These are phyloP conservation scores for Myotis vivesi DNA, from an alignment of 2,797 vertebrate species.

Conservation along the genomic window DNA sequence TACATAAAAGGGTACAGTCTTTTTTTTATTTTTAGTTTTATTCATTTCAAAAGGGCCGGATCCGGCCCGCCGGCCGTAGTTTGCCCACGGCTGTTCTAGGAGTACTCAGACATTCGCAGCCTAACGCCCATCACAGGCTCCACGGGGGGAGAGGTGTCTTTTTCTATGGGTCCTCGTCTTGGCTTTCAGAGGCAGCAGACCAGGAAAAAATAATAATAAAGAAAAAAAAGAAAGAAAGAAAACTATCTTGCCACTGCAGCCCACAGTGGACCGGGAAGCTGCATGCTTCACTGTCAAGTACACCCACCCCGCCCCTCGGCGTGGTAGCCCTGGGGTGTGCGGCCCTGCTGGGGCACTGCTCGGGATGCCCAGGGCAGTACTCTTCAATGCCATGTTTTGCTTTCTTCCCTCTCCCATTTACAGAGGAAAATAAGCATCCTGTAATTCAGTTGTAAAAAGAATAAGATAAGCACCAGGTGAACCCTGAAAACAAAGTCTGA, in stretches of 20 bases:
- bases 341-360: background rate
- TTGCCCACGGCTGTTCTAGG: background rate
- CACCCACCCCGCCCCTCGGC: background rate
- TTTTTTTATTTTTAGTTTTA: too few relatives aligned
- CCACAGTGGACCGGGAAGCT: background rate
- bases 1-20: too few relatives aligned
- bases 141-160: background rate
- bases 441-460: slow-evolving; percentile 8
- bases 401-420: background rate
- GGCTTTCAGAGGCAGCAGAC: background rate
- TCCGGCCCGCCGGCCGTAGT: too few relatives aligned
- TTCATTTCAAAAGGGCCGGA: too few relatives aligned
- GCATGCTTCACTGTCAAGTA: background rate
- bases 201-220: background rate
- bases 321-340: accelerated
- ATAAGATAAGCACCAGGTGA: background rate
- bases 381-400: background rate
- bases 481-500: background rate
- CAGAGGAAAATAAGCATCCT: background rate
- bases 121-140: background rate
- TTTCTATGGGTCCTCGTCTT: background rate
- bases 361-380: background rate
- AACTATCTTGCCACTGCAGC: background rate
- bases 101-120: background rate
- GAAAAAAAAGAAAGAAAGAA: background rate